Evolutionary conservation across 2,113 vertebrate genomes (phyloP), one percentile per base, ranked within the genome.

Genomic region (Marmota monax): DNA sequence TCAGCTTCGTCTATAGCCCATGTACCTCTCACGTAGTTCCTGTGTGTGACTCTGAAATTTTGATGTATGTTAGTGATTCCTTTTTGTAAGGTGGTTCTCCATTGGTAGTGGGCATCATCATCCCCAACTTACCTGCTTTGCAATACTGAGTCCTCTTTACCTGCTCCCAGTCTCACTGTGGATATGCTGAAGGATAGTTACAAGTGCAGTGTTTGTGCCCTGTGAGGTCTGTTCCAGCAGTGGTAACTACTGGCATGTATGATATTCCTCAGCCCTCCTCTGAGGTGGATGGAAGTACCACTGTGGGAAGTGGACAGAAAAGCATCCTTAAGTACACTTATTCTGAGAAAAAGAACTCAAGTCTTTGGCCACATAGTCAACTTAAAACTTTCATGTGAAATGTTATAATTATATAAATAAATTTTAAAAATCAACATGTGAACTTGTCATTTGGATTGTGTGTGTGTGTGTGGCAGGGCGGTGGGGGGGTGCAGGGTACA

Each of bases 381-480:
- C 9, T 61, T 84, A 27, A 86, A 80, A n/a, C 56, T 80, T 80
- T 95, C 7, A 72, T 51, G 76, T 78, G 63, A 48, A 88, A 84
- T 89, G 7, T 65, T 17, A 45, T 5, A n/a, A 23, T 45, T 89
- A 79, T 20, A 67, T 32, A 51, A 84, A 87, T 42, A 90, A 27
- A 83, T n/a, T 79, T 45, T 88, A 88, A 79, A 37, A 39, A 67
- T 51, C 89, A 70, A 92, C 88, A 37, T 76, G 48, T 79, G 58
- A 63, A 82, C 14, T 45, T 96, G 56, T 78, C 34, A 51, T 80
- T 86, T 96, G 13, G 16, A 58, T 20, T 58, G 20, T 58, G 53
- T 56, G 20, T 58, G 56, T 2, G 56, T 23, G 56, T 58, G 56
- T 56, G 56, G 17, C 5, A 5, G 56, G 53, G 53, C 0, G 17